Evolutionary conservation across 2,888 invertebrate genomes (phyloP).

Genomic region (Peribatodes rhomboidaria): DNA sequence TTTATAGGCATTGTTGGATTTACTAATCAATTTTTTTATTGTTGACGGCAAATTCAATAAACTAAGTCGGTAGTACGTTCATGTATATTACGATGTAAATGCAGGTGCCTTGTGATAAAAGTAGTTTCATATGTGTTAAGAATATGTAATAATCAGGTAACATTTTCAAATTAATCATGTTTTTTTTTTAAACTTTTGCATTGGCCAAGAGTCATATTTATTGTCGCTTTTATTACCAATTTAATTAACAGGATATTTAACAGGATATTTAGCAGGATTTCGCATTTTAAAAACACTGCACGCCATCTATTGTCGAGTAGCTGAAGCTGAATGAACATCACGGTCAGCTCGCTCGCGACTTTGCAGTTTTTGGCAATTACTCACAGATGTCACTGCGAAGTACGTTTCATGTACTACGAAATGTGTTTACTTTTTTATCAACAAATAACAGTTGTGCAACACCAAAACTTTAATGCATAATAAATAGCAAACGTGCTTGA

Average conservation of each 20-base stretch:
- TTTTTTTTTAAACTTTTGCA: no score
- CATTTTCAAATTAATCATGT: no score
- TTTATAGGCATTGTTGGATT: constrained; percentile 49
- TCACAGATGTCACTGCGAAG: background rate
- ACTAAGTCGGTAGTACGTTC: background rate
- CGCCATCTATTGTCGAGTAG: constrained; percentile 13
- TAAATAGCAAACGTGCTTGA: background rate
- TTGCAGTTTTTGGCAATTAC: background rate
- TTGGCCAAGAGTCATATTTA: no score
- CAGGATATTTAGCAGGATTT: no score
- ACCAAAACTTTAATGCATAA: background rate
- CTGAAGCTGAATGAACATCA: background rate
- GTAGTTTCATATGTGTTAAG: background rate
- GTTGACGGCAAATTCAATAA: constrained; percentile 2
- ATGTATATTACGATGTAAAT: background rate
- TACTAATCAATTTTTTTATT: background rate
- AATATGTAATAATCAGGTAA: background rate
- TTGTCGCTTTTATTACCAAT: no score
- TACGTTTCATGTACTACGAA: no score
- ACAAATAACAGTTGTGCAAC: no score
- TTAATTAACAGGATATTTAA: no score
- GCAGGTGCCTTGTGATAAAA: background rate
- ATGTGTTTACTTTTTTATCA: no score
- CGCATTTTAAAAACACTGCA: no score
- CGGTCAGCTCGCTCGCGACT: background rate